Conservation (phyloP, 2,797 vertebrate species). For the Leptatherina wallacei region DNA sequence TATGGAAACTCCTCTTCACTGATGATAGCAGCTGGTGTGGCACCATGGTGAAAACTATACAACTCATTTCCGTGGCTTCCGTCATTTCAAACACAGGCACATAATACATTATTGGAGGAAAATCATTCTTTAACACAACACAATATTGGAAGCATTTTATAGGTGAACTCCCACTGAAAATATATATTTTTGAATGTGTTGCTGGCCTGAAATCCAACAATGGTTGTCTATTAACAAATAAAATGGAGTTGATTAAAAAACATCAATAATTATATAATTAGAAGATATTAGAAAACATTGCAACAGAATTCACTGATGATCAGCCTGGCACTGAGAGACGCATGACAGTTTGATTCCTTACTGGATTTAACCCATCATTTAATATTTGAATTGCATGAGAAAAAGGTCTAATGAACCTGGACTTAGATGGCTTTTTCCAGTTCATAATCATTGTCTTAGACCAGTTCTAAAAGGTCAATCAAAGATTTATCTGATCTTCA, state of each 20-base stretch:
- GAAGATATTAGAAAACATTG: no score
- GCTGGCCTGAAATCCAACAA: no score
- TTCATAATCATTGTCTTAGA: neutral
- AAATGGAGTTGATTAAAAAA: no score
- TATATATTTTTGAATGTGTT: neutral
- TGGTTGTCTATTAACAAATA: no score
- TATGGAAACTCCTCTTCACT: slow-evolving; percentile 50
- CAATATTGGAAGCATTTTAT: neutral
- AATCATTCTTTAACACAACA: neutral
- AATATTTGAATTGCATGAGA: no score
- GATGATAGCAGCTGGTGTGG: slow-evolving; percentile 47
- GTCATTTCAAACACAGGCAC: slow-evolving; percentile 4
- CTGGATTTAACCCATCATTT: neutral
- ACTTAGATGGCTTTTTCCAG: neutral
- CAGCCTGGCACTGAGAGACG: neutral
- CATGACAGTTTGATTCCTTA: neutral
- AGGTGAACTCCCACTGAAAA: neutral
- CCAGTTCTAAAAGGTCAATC: neutral
- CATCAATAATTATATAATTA: no score
- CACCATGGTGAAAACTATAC: slow-evolving; percentile 5
- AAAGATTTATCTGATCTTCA: neutral
- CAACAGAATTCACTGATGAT: no score
- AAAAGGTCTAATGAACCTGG: no score
- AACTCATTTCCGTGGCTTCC: neutral
- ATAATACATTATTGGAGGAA: neutral